Evolutionary conservation across 2,888 invertebrate species (phyloP).

Genomic region (Callyntrura guangdongensis): DNA sequence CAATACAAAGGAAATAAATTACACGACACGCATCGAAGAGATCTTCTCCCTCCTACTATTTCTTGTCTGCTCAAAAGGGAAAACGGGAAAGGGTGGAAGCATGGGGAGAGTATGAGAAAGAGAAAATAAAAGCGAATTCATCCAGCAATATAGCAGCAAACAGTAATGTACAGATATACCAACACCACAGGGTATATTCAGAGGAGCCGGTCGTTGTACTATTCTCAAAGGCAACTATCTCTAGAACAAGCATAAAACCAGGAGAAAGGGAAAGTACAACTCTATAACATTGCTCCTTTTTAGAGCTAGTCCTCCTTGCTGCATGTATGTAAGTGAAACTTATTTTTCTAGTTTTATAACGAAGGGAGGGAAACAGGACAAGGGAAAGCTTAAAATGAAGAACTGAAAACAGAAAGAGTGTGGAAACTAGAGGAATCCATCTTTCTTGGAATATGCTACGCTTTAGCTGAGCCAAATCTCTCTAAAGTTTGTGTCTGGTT

Average conservation of each 20-base stretch:
- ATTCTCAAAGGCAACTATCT: slow-evolving; percentile 23
- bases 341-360: background rate
- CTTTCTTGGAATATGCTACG: slow-evolving; percentile 17
- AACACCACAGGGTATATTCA: background rate
- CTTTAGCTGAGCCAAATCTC: slow-evolving; percentile 7
- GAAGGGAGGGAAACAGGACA: background rate
- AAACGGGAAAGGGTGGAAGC: slow-evolving; percentile 39
- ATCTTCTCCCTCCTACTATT: slow-evolving; percentile 49
- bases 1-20: slow-evolving; percentile 80
- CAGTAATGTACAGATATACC: background rate
- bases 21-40: slow-evolving; percentile 75
- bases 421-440: slow-evolving; percentile 63
- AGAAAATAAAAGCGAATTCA: slow-evolving; percentile 68
- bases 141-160: background rate
- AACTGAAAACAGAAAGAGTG: slow-evolving; percentile 43
- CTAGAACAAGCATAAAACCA: background rate
- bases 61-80: slow-evolving; percentile 44
- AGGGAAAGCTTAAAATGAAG: slow-evolving; percentile 27
- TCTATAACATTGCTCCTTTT: background rate
- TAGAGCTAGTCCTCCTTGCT: background rate
- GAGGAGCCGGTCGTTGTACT: background rate
- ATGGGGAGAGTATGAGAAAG: slow-evolving; percentile 56
- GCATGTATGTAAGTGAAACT: background rate
- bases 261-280: slow-evolving; percentile 33
- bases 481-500: slow-evolving; percentile 13